Evolutionary conservation across 2,797 vertebrate species (phyloP), one percentile per base, ranked within the genome.

Genomic region (Syndactyla subalaris): DNA sequence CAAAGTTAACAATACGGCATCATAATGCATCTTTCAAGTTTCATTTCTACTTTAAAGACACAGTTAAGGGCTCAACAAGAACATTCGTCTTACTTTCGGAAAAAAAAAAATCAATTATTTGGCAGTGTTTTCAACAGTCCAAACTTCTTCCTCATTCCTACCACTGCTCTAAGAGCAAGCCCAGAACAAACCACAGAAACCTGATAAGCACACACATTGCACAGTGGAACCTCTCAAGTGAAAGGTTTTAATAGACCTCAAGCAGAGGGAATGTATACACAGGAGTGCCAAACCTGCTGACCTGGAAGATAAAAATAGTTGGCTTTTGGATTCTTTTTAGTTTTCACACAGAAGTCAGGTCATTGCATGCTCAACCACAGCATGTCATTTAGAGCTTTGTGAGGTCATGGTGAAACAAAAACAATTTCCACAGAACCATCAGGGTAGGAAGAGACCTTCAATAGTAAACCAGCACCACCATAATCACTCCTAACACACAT

Each of bases 171-270:
- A 46, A 82, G 30, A 88, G 59, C 26, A 52, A 73, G 23, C 61
- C 66, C 0, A 67, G 63, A 79, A 39, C 22, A 54, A 68, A 38
- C 3, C 74, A 57, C 19, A 29, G n/a, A 30, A 41, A 57, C 0
- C 2, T 27, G 3, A 2, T 6, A 19, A 62, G 46, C 3, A 22
- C 41, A 48, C 4, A 59, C 6, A 10, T 0, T 16, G 21, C 6
- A 7, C 1, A n/a, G 32, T 1, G 34, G 34, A 71, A 52, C 12
- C 52, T 55, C 36, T 3, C 18, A 38, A 26, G 26, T 18, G 13
- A 70, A 86, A 72, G 36, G 43, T 29, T 57, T 21, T 11, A 76
- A 52, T 0, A 32, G 43, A n/a, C 22, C 36, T 66, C 23, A 18
- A 14, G 48, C 19, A 92, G 11, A 45, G 9, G n/a, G 24, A 75